phyloP scores from a whole-genome alignment of 2,797 vertebrate genomes.

The Petrocephalus schoutedeni region DNA sequence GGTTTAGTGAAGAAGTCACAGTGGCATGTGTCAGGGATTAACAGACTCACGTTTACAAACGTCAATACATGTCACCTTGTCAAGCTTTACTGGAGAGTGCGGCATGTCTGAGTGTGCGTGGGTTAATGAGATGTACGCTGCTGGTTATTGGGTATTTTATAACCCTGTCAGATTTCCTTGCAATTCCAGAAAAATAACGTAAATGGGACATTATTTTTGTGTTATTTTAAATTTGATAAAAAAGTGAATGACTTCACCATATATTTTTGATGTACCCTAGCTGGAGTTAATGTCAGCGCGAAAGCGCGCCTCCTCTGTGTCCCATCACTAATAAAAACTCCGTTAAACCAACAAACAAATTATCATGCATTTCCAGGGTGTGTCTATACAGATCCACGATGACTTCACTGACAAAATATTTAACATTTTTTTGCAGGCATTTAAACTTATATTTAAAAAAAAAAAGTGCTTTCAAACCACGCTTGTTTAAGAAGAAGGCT shows the following conservation, averaged over 20 bases:
- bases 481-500: neutral
- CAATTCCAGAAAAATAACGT: neutral
- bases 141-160: neutral
- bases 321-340: neutral
- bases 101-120: neutral
- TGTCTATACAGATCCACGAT: neutral
- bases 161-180: neutral
- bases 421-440: neutral
- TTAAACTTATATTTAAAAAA: neutral
- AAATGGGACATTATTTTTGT: neutral
- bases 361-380: neutral
- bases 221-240: neutral
- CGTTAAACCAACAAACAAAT: neutral
- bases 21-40: constrained; percentile 3
- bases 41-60: constrained; percentile 6
- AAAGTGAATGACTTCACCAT: neutral
- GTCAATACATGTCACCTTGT: constrained; percentile 4
- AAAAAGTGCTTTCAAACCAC: neutral
- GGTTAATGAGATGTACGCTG: neutral
- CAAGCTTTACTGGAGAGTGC: neutral
- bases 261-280: neutral
- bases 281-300: neutral
- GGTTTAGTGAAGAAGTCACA: neutral
- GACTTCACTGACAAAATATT: neutral
- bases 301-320: neutral